Evolutionary conservation across 2,113 vertebrate genomes (phyloP), one percentile per base, ranked within the genome.

Genomic region (Microtus richardsoni): DNA sequence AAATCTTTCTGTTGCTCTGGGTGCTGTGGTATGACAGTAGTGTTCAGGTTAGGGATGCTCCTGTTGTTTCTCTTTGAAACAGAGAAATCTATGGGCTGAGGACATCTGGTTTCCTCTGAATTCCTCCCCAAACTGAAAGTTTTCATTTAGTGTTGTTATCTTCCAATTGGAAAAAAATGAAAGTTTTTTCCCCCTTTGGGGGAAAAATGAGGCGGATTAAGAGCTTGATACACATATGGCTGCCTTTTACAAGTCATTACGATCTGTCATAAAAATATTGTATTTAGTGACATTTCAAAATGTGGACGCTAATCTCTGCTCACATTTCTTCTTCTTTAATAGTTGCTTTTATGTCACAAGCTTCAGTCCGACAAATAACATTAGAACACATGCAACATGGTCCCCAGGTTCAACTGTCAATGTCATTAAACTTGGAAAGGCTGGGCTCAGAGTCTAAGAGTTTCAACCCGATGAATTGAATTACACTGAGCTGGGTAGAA

Each of bases 211-310:
- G 80, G 94, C 97, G 97, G 93, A 98, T 97, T 86, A 92, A 93
- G 94, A 95, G 95, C 95, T 97, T 97, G 95, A 98, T 97, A 97
- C 96, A 97, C 98, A 96, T 97, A 98, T 0, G 85, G 86, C 95
- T 97, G 98, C 97, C 97, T 98, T 98, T 98, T 97, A 97, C 96
- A 97, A 97, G 98, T 96, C 96, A 94, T 97, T 98, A 87, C 92
- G 96, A 93, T 98, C 97, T 98, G 98, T 98, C 97, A 97, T 96
- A 94, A 93, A 98, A 98, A 98, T 97, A 98, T 97, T 98, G 94
- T 98, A 97, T 98, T 98, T 98, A 98, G 98, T 97, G 98, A 98
- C 98, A 98, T 98, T 98, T 98, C 97, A 97, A 98, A 98, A 97
- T 96, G 97, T 87, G 98, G 97, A 96, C 98, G 98, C 96, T 98